Percentiles rank a stretch among this genome's conserved stretches.
Conservation (phyloP, 2,888 invertebrate genomes). For the Nemurella pictetii region DNA sequence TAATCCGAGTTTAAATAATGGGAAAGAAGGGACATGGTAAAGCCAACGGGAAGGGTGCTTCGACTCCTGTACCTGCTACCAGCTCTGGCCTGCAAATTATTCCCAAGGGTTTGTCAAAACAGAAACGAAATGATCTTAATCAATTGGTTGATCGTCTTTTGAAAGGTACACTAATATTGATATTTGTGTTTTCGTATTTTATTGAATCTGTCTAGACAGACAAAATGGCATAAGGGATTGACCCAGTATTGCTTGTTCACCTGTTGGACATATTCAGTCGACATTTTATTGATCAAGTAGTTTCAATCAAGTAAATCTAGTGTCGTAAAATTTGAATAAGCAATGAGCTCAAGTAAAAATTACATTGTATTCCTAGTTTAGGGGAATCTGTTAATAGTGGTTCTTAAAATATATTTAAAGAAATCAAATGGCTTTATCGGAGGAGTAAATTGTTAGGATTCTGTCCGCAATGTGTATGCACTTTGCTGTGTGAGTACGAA, state of each 20-base stretch:
- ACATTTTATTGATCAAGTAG: slow-evolving; percentile 1
- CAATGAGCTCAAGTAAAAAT: too few relatives aligned
- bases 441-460: too few relatives aligned
- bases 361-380: too few relatives aligned
- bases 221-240: background rate
- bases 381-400: too few relatives aligned
- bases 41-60: slow-evolving; percentile 33
- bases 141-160: slow-evolving; percentile 62
- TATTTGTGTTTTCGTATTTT: background rate
- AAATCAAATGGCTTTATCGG: too few relatives aligned
- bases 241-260: slow-evolving; percentile 5
- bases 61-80: slow-evolving; percentile 11
- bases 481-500: too few relatives aligned
- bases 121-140: slow-evolving; percentile 61
- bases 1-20: slow-evolving; percentile 32
- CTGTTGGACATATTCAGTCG: background rate
- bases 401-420: too few relatives aligned
- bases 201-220: background rate
- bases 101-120: slow-evolving; percentile 50
- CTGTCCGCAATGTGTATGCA: too few relatives aligned
- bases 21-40: slow-evolving; percentile 39
- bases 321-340: too few relatives aligned
- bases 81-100: background rate
- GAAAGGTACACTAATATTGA: slow-evolving; percentile 44
- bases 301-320: too few relatives aligned